Percentiles rank a stretch among this genome's conserved stretches.
These are phyloP conservation scores for Tiliacea citrago DNA, from an alignment of 2,888 invertebrate genomes.

Conservation along the genomic window DNA sequence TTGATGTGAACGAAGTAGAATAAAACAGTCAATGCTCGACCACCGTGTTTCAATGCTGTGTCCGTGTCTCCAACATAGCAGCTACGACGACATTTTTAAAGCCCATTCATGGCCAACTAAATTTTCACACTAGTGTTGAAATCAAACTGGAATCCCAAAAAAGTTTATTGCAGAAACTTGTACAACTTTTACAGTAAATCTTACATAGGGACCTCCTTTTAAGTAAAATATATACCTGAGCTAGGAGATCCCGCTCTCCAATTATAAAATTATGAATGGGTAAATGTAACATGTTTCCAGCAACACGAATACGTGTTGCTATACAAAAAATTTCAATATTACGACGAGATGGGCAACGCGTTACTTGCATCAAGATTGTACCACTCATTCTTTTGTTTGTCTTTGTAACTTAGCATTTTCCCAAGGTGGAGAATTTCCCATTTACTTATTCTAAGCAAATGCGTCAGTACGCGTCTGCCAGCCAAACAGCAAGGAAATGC, in stretches of 20 bases:
- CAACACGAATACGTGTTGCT: not conserved
- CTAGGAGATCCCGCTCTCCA: no score
- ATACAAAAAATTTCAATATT: not conserved
- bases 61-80: not conserved
- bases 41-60: not conserved
- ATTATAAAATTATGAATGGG: no score
- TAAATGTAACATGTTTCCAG: not conserved
- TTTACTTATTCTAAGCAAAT: constrained; percentile 36
- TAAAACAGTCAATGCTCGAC: not conserved
- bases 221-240: no score
- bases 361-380: no score
- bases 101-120: not conserved
- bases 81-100: not conserved
- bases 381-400: not conserved
- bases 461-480: constrained; percentile 19
- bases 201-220: no score
- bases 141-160: not conserved
- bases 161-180: no score
- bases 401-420: not conserved
- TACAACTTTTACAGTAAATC: no score
- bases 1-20: not conserved
- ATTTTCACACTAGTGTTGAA: not conserved
- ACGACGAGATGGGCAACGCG: not conserved
- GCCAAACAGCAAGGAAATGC: constrained; percentile 55
- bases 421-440: not conserved